Evolutionary conservation across 92 coral and sea anemone genomes (phyloP), one percentile per base, ranked within the genome.

Genomic region (Blastomussa wellsi): DNA sequence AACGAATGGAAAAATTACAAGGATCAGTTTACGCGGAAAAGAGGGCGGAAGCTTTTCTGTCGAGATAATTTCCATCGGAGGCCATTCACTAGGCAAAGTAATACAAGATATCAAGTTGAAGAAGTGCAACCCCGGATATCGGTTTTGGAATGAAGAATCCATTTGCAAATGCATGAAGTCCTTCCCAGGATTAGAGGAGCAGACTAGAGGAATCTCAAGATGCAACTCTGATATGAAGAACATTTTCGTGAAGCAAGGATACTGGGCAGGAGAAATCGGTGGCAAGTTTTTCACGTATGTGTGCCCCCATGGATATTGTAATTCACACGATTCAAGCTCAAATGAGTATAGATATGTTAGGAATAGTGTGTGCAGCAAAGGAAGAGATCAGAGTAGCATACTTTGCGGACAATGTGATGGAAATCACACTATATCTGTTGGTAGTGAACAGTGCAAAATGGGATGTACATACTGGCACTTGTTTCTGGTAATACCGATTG

Each of bases 221-320:
- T 97, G 99, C 67, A 90, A 79, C 36, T 47, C 75, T 29, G 78
- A 93, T 55, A 82, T 89, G 5, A 90, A 77, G 9, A 62, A 42
- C 0, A 86, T 97, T 22, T 91, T 74, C 59, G 71, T 97, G 2
- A 92, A 91, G 32, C 86, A 87, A 57, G 97, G 99, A 2, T 97
- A 91, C 79, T 97, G 99, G 99, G 99, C 95, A 2, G 99, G 99
- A 2, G 76, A 31, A 26, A 93, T 91, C 1, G 79, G 29, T 20
- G 69, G 10, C 3, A 41, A 20, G 3, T 93, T 97, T 77, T 72
- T 67, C 32, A 95, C 99, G 31, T 77, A 92, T 35, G 71, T 88
- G 37, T 97, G 99, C 52, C 99, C 98, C 17, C 64, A 83, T 22
- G 85, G 76, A 1, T 97, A 93, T 64, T 97, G 99, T n/a, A 59